Conservation (phyloP, 2,797 vertebrate species). For the Diplodus sargus region DNA sequence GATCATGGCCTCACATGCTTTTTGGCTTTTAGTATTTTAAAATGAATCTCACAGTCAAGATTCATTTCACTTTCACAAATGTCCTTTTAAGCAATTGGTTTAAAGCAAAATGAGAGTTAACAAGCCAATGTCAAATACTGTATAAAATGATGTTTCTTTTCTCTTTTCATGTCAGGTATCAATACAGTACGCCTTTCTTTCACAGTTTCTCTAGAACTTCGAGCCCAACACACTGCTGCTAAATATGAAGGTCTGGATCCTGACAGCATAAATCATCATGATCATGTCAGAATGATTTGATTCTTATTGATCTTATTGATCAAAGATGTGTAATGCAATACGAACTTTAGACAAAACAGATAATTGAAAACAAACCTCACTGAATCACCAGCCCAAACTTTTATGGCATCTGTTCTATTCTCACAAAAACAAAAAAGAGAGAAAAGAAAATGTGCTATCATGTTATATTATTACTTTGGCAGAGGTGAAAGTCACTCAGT, state of each 20-base stretch:
- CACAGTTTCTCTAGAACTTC: background rate
- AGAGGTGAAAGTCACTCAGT: too few species aligned
- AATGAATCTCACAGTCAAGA: background rate
- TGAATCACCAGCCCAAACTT: background rate
- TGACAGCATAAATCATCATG: conserved; percentile 6
- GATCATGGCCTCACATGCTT: conserved; percentile 14
- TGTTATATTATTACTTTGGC: too few species aligned
- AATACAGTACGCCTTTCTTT: background rate
- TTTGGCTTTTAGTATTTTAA: conserved; percentile 16
- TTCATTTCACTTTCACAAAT: background rate
- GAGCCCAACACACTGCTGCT: background rate
- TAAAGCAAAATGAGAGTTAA: background rate
- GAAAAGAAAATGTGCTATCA: background rate
- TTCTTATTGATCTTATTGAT: conserved; percentile 17
- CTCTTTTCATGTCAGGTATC: background rate
- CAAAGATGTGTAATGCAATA: conserved; percentile 1
- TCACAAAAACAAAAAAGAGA: background rate
- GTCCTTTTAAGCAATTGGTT: background rate
- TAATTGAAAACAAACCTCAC: background rate
- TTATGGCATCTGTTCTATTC: background rate
- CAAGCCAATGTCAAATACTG: background rate
- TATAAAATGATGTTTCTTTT: background rate
- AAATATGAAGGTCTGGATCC: conserved; percentile 1
- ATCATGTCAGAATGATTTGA: conserved; percentile 14
- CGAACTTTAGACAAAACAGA: too few species aligned